Base-by-base conservation (phyloP, 1,140 invertebrate genomes). In the Micrasema minimum region DNA sequence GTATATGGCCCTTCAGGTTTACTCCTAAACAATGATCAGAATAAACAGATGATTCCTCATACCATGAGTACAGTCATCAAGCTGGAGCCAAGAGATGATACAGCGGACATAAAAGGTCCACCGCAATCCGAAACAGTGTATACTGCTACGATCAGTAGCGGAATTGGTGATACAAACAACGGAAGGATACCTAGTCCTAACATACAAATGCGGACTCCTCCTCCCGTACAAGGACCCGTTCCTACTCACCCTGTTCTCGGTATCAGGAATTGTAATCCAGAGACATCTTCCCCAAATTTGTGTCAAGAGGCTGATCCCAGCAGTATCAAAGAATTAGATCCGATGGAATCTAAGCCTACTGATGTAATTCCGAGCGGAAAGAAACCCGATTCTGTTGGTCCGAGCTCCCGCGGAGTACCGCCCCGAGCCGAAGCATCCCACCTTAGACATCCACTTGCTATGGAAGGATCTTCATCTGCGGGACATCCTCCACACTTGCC, bases 11-110 rank as follows among this genome's bases (percentile, higher is more conserved):
- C 80, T 53, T 10, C 66, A 79, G 79, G 77, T 71, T 78, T 82
- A 12, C 81, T 80, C 70, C 80, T 78, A 76, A 70, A 73, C 7
- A 80, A 45, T 26, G 71, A 72, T 12, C 51, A 79, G 57, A 81
- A 76, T 64, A 83, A 85, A 77, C 81, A 81, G 53, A 80, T 80
- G 76, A 77, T 80, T 66, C 77, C 83, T 10, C 82, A 84, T 77
- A 81, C 83, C 64, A 75, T 85, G 12, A 84, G 84, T 75, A 81
- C 83, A 22, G 80, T 86, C 14, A 86, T 88, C 51, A 88, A 88
- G 77, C 74, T 87, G 55, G 87, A 88, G 78, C 87, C 86, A 0
- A 80, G 86, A 77, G 87, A 87, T 80, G 86, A 87, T 74, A 78
- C 84, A 12, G 83, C 79, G 76, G 87, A 88, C 75, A 77, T 87